Evolutionary conservation across 2,888 invertebrate genomes (phyloP), one percentile per base, ranked within the genome.

Genomic region (Leuctra nigra): DNA sequence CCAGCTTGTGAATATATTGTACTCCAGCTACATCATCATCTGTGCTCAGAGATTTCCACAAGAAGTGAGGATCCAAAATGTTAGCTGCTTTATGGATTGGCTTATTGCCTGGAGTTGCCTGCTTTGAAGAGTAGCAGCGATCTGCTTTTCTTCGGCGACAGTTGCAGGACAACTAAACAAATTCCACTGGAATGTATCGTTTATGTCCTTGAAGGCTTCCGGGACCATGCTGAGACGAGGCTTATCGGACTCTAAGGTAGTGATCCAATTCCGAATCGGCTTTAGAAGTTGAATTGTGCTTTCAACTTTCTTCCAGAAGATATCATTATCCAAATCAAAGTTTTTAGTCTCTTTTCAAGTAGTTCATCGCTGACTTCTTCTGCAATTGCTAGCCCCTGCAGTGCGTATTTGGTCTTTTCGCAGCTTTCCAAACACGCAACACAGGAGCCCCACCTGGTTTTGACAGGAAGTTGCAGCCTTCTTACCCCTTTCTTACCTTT

Each of bases 61-160:
- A 61, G 38, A 60, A 63, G 24, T 61, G 44, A 24, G 63, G 64
- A 60, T 64, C 62, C 46, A 65, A 58, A 58, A 64, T 61, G 62
- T 65, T 63, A 38, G 64, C 63, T 2, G 64, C 63, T 53, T 56
- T 62, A 54, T 65, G 65, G 36, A 65, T 57, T 53, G 63, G 62
- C 13, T 61, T 4, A 64, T 20, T 11, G 61, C 56, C 50, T 61
- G 48, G 14, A 58, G 46, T 38, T 61, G 56, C 53, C 62, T 56
- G 44, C 55, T 62, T 50, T 61, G 58, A 14, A 64, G 61, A 20
- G 54, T 20, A 41, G 61, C 56, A 11, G 61, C 33, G 50, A 62
- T 55, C 46, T 63, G 60, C 54, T 63, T 29, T 14, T 29, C 3
- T 16, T 48, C 48, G 11, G 16, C 29, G n/a, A 4, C 18, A 3